Base-by-base conservation (phyloP, 2,888 invertebrate species). In the Acholoe squamosa region DNA sequence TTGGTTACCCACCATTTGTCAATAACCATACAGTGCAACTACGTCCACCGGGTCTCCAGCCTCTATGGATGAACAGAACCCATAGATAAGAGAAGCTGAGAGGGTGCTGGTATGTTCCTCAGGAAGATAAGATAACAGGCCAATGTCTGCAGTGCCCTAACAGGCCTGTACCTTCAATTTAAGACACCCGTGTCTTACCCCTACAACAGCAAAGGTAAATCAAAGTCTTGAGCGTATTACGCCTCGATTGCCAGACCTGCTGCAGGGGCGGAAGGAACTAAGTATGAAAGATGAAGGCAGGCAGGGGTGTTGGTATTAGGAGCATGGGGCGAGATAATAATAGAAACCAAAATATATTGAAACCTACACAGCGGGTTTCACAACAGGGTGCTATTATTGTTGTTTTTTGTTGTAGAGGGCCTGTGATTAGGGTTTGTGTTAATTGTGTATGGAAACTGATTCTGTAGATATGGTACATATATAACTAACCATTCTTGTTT, bases 91-190 rank as follows among this genome's bases (percentile, higher is more conserved):
- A 61, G 61, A n/a, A 61, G 61, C 61, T n/a, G 61, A 61, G 61
- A 61, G 61, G 61, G 61, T n/a, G 43, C 61, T n/a, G 61, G 61
- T n/a, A 61, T 61, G 61, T 61, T 61, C 61, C 61, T 61, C 43
- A 61, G 22, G 1, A 19, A 61, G 61, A 61, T 61, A 61, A 61
- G 61, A 61, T 61, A 61, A n/a, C 61, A 61, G 61, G 12, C 61
- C 61, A 61, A 19, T 61, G 61, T 61, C 61, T 61, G n/a, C 10
- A 43, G 43, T 61, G 61, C 22, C 61, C 61, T 61, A 61, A 61
- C 61, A 61, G 22, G 61, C 19, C 61, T n/a, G 61, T 14, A n/a
- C 7, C 61, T 3, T 14, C 61, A 61, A 14, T 61, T 61, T 61
- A 61, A n/a, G 22, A 61, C 61, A 61, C 22, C n/a, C 61, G 3